Base-by-base conservation (phyloP, 2,888 invertebrate species). In the Ochropacha duplaris region DNA sequence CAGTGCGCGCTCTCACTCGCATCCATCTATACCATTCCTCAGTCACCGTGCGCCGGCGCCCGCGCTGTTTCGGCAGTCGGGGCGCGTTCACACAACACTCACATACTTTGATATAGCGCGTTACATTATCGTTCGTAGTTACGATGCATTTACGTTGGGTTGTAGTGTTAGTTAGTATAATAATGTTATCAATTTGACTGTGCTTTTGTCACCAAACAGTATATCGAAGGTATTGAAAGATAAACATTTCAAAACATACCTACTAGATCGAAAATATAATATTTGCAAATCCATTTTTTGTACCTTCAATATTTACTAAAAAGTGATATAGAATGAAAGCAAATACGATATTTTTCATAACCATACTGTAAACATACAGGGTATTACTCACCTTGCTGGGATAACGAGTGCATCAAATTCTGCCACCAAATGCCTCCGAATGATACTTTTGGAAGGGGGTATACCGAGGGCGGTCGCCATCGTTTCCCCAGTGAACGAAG, bases 391-490 rank as follows among this genome's bases (percentile, higher is more conserved):
- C 98, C 98, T 97, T 84, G 98, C 98, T 74, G 98, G 98, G 81
- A 97, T 95, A 69, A 98, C 95, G 72, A 99, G 95, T 56, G 97
- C 96, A 88, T 98, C 98, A 76, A 98, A 95, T 93, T 98, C 98
- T 5, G 98, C 96, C 64, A 96, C 95, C 67, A 99, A 94, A 90
- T 99, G 98, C 74, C 98, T 94, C 74, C 98, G 94, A 72, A 99
- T 97, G 89, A 98, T 98, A 83, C 97, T 97, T 86, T 98, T 98
- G 36, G 97, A 97, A 16, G 97, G 96, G 50, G 98, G 98, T 75
- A 98, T 98, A 57, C 98, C 98, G 64, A 98, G 93, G 0, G 98
- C 97, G 9, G 97, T 97, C 54, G 98, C 98, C 96, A 99, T 97
- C 50, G 98, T 98, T 87, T 98, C 98, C 31, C 98, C 97, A 58